A percentile compares a stretch with the other conserved stretches of the same genome.
Evolutionary conservation across 1,140 invertebrate species (phyloP).

Genomic region (Nomia melanderi): DNA sequence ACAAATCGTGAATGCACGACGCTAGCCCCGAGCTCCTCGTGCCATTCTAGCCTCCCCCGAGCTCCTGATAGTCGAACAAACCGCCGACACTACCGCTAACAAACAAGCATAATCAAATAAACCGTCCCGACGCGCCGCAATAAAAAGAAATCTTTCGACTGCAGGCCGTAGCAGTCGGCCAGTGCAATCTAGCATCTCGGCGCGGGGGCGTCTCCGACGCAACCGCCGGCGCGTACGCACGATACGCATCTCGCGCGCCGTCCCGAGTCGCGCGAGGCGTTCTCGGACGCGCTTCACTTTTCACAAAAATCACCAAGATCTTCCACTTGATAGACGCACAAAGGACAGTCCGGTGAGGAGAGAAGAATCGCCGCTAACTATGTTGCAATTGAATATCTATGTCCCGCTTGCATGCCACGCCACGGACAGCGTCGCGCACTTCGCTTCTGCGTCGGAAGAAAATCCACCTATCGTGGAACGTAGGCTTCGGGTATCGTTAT

Average conservation of each 20-base stretch:
- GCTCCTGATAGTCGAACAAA: background rate
- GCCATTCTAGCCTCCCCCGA: background rate
- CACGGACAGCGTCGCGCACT: too few species aligned
- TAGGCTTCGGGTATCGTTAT: too few species aligned
- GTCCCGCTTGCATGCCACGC: background rate
- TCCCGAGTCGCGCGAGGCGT: constrained; percentile 44
- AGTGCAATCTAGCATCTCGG: constrained; percentile 64
- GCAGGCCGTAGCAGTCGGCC: constrained; percentile 38
- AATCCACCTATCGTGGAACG: too few species aligned
- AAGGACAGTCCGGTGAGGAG: background rate
- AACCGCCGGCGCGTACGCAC: constrained; percentile 59
- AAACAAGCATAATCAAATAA: constrained; percentile 43
- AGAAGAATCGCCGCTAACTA: background rate
- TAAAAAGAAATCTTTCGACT: constrained; percentile 52
- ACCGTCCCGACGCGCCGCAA: constrained; percentile 10
- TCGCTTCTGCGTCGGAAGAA: too few species aligned
- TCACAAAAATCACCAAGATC: constrained; percentile 24
- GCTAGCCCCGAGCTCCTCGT: background rate
- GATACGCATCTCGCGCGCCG: constrained; percentile 62
- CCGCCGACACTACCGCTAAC: constrained; percentile 26
- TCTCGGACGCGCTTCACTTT: constrained; percentile 31
- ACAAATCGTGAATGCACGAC: background rate
- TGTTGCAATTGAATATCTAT: background rate
- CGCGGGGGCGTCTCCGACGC: constrained; percentile 68
- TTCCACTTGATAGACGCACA: constrained; percentile 22